Evolutionary conservation across 2,888 invertebrate genomes (phyloP), one percentile per base, ranked within the genome.

Genomic region (Sphaerophoria taeniata): DNA sequence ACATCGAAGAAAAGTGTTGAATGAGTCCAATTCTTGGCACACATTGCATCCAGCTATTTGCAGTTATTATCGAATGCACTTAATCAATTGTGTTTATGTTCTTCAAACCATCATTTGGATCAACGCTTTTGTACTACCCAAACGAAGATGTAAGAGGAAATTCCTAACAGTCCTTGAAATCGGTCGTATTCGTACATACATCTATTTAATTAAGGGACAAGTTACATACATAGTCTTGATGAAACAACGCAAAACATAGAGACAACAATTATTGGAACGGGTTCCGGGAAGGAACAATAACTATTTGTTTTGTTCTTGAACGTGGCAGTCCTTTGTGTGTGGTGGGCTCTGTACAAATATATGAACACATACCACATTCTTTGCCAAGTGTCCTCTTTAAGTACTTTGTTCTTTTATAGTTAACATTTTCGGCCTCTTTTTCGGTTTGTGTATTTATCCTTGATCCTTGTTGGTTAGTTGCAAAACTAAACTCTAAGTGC

Each of bases 51-150:
- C 65, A 67, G 63, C 63, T 53, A 53, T 67, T 67, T n/a, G 39
- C 53, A 51, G 51, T 67, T 69, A 76, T 51, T 60, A 69, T 43
- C 31, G 7, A 51, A 63, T 39, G 63, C 71, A 55, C 71, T 63
- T 71, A 65, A 78, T 78, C 78, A 78, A 78, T 65, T 78, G 71
- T 78, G 71, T 72, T 43, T 76, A 45, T 49, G 60, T 43, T 43
- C 16, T 34, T 2, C 24, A 24, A 7, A 12, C 31, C 43, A 65
- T 16, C 33, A 39, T 36, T 7, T 51, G 58, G 60, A 49, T 65
- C 45, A 60, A 51, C 36, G 39, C 65, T 75, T 56, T 14, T 36
- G 33, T 6, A 36, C 16, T 24, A 24, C 24, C 24, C 1, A 24
- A 24, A 24, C 24, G 24, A 24, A 24, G 24, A 24, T 24, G 24